Conservation (phyloP, 2,888 invertebrate species). For the Barypeithes pellucidus region DNA sequence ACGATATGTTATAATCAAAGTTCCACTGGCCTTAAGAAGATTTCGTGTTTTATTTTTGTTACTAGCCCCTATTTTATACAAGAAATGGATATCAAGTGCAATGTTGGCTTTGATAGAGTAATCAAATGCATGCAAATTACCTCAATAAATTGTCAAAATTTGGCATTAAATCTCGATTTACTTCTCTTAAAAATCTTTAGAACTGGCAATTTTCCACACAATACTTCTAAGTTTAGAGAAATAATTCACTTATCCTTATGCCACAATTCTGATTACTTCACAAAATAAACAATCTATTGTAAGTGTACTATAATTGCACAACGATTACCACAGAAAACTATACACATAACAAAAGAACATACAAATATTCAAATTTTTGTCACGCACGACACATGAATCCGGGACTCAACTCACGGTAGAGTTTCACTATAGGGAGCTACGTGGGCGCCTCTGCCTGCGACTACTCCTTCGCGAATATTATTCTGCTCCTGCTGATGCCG, state of each 20-base stretch:
- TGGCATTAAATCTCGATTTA: not conserved
- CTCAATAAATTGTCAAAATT: not conserved
- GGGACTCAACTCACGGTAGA: not conserved
- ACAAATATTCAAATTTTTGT: not conserved
- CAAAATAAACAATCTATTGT: constrained; percentile 17
- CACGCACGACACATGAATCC: not conserved
- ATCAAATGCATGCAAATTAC: no score
- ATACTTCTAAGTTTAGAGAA: not conserved
- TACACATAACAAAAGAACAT: constrained; percentile 36
- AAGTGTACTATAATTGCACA: not conserved
- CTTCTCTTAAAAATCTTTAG: not conserved
- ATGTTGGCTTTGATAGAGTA: no score
- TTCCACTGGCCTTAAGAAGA: no score
- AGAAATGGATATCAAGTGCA: no score
- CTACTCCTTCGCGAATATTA: constrained; percentile 47
- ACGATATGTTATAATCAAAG: no score
- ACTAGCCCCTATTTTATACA: no score
- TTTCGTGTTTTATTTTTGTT: no score
- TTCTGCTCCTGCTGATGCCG: constrained; percentile 43
- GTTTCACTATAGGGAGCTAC: constrained; percentile 25
- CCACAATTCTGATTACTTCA: not conserved
- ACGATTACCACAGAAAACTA: not conserved
- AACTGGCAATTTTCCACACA: not conserved
- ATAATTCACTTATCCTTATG: not conserved
- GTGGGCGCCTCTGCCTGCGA: constrained; percentile 29